Base-by-base conservation (phyloP, 2,797 vertebrate genomes). In the Galagoides demidoff region DNA sequence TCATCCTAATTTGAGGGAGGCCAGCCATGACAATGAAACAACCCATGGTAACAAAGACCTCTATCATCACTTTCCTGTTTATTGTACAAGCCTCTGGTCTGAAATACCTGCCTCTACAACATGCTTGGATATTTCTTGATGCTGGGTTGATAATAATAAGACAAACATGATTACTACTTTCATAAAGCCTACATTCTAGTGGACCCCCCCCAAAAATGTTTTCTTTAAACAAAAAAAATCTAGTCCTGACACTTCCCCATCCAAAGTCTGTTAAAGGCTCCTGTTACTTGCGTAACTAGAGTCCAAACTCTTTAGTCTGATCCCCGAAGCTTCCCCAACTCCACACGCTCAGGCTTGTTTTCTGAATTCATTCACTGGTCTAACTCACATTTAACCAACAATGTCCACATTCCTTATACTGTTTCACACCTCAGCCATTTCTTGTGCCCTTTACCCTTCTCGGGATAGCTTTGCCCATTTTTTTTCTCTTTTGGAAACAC, bases 401-500 rank as follows among this genome's bases (percentile, higher is more conserved):
- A 45, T 29, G 37, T 31, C 6, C 16, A 11, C 22, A 34, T 31
- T 13, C 16, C 3, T 14, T 9, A 12, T 3, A 29, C 49, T 1
- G 17, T 64, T 88, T 82, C 12, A 55, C 8, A 27, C 16, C 10
- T 27, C 31, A 83, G 34, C 22, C 84, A 39, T 74, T 37, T 90
- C 17, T 5, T 66, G 20, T 43, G 25, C 10, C 90, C 63, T 90
- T 84, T 23, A 43, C 20, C n/a, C 17, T 82, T 78, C 64, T 85
- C 55, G 64, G 20, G 81, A 91, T 37, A 70, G 6, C 7, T 12
- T 1, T 70, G 20, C 3, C 81, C 12, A 57, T 64, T 73, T 87
- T 90, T 85, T 85, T 55, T 73, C 78, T 86, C 68, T 90, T 49
- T 31, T 83, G 55, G 92, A 96, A 95, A 76, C 25, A 39, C 34